phyloP scores from a whole-genome alignment of 2,797 vertebrate species.

The Florisuga fusca region DNA sequence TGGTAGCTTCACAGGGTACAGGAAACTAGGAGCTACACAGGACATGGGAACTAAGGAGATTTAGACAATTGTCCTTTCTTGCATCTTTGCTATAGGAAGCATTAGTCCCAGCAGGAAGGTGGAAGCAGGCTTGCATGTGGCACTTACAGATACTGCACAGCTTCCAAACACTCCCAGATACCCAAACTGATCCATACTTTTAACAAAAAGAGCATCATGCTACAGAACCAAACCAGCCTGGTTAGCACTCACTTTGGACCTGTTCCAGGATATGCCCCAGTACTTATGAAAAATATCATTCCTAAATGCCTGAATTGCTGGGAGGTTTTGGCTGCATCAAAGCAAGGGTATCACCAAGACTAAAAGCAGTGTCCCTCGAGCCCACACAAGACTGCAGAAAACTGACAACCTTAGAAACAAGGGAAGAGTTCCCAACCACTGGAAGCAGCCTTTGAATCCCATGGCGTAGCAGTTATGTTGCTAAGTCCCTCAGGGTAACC shows the following conservation, averaged over 20 bases:
- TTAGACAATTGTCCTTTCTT: neutral
- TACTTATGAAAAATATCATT: neutral
- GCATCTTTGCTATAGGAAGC: neutral
- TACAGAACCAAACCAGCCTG: neutral
- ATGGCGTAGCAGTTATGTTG: accelerated
- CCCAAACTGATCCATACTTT: neutral
- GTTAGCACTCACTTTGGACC: no score
- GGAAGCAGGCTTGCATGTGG: neutral
- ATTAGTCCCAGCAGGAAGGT: neutral
- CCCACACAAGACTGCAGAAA: neutral
- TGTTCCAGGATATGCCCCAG: no score
- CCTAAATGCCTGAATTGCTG: neutral
- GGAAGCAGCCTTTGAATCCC: neutral
- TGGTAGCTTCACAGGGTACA: neutral
- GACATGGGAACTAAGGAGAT: neutral
- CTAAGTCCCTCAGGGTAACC: neutral
- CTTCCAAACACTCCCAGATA: neutral
- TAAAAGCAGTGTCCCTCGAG: neutral
- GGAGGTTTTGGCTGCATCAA: neutral
- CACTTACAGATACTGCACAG: neutral
- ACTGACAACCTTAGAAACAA: neutral
- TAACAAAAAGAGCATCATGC: neutral
- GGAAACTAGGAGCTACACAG: neutral
- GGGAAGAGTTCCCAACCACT: no score
- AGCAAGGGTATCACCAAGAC: neutral